Base-by-base conservation (phyloP, 1,140 invertebrate genomes). In the Orchestia grillus region DNA sequence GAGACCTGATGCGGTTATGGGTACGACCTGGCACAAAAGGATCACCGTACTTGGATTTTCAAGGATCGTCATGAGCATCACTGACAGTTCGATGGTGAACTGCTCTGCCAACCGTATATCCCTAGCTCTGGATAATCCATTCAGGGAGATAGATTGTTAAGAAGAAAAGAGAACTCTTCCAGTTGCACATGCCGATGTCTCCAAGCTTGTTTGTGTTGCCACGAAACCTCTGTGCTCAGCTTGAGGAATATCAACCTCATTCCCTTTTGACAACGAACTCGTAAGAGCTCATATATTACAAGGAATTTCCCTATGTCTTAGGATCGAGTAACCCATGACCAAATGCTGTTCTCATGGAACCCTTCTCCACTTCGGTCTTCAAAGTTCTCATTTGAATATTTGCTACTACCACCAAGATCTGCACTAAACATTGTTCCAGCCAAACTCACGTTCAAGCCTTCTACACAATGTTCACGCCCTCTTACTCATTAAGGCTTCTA, bases 351-450 rank as follows among this genome's bases (percentile, higher is more conserved):
- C 98, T 98, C 98, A 98, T 98, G 98, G 98, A 99, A 98, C 98
- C 98, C 97, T 98, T 98, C 98, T 98, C 98, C 98, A 98, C 98
- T 98, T 98, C 98, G 98, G 98, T 98, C 98, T 98, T 98, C 98
- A 98, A 98, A 98, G 98, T 98, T 97, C 98, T 98, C 98, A 98
- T 87, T 87, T 94, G 98, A 98, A 98, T 98, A 98, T 98, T 98
- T 98, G 98, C 98, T 98, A 98, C 98, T 98, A 98, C 98, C 98
- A 98, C 98, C 98, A 98, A 98, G 98, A 98, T 98, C 98, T 98
- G 98, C 98, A 98, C 98, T 98, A 97, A 98, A 98, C 98, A 98
- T 98, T 98, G 98, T 98, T 98, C 98, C 98, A 98, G 97, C 98
- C 98, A 98, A 98, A 98, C 98, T 98, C 98, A 98, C 98, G 98